These are phyloP conservation scores for Ectropis grisescens DNA, from an alignment of 1,140 invertebrate species.

Conservation along the genomic window DNA sequence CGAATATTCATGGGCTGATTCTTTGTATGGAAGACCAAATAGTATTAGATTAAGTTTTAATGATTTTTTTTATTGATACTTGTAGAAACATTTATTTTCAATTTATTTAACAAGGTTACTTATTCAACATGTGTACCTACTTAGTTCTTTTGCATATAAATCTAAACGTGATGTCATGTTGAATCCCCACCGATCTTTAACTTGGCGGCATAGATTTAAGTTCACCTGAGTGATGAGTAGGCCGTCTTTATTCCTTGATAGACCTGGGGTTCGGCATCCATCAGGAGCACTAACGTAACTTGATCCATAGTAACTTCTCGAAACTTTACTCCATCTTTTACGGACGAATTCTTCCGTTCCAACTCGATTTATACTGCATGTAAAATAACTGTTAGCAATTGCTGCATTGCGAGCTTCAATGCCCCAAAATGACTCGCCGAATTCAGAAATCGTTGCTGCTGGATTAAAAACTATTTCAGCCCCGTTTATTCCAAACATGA, in stretches of 20 bases:
- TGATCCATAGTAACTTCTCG: conserved; percentile 97
- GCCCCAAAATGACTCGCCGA: conserved; percentile 95
- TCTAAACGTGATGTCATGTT: conserved; percentile 95
- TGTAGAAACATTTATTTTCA: too few relatives aligned
- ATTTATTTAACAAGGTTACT: too few relatives aligned
- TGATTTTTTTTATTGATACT: too few relatives aligned
- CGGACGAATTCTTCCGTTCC: conserved; percentile 96
- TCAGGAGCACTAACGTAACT: conserved; percentile 95
- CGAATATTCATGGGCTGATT: too few relatives aligned
- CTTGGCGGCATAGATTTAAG: conserved; percentile 96
- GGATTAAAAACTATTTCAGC: conserved; percentile 99
- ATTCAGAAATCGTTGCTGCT: conserved; percentile 86
- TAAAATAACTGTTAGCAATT: conserved; percentile 94
- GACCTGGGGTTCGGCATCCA: conserved; percentile 89
- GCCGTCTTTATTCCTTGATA: conserved; percentile 89
- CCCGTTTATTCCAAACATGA: conserved; percentile 95
- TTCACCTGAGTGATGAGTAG: conserved; percentile 92
- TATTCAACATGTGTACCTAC: too few relatives aligned
- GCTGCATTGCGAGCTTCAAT: conserved; percentile 97
- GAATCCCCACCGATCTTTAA: conserved; percentile 95
- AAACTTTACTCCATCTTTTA: conserved; percentile 84
- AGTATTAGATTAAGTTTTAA: too few relatives aligned
- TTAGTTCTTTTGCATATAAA: conserved; percentile 81
- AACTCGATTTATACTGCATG: conserved; percentile 96
- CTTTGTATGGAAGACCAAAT: too few relatives aligned